Conservation (phyloP, 1,140 invertebrate genomes). For the Trichonephila clavipes region DNA sequence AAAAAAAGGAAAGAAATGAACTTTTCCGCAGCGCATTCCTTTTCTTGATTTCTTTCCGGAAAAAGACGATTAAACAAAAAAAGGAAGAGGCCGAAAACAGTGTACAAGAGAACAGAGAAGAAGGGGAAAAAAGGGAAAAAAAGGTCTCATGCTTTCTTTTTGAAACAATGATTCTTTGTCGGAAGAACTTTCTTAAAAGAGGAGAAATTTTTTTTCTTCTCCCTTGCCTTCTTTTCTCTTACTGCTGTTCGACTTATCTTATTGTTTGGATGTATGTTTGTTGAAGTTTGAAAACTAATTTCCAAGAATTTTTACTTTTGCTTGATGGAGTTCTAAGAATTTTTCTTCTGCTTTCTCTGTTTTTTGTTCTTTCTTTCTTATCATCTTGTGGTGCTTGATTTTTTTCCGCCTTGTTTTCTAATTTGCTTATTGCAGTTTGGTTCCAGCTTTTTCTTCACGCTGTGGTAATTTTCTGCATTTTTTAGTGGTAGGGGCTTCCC, state of each 20-base stretch:
- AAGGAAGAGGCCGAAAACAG: slow-evolving; percentile 69
- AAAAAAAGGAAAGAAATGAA: slow-evolving; percentile 71
- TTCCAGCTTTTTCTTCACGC: slow-evolving; percentile 73
- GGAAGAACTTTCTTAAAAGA: slow-evolving; percentile 76
- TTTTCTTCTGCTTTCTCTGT: slow-evolving; percentile 39
- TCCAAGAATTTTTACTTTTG: slow-evolving; percentile 75
- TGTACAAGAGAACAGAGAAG: slow-evolving; percentile 37
- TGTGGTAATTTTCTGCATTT: slow-evolving; percentile 73
- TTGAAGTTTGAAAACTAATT: slow-evolving; percentile 77
- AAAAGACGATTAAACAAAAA: slow-evolving; percentile 76
- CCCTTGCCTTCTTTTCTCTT: slow-evolving; percentile 24
- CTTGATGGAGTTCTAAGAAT: slow-evolving; percentile 66
- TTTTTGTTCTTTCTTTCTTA: neutral
- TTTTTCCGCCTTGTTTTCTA: slow-evolving; percentile 58
- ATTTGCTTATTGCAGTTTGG: slow-evolving; percentile 73
- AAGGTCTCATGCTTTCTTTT: slow-evolving; percentile 70
- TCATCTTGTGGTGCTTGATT: slow-evolving; percentile 24
- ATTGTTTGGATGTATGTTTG: slow-evolving; percentile 76
- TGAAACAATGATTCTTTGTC: slow-evolving; percentile 76
- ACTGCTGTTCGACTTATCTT: slow-evolving; percentile 71
- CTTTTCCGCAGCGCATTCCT: slow-evolving; percentile 75
- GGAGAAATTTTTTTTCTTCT: slow-evolving; percentile 18
- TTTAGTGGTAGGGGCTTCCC: slow-evolving; percentile 20
- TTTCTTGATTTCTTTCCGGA: slow-evolving; percentile 77
- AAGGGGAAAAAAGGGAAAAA: neutral